Conservation (phyloP, 1,140 invertebrate genomes). For the Dreissena rostriformis region DNA sequence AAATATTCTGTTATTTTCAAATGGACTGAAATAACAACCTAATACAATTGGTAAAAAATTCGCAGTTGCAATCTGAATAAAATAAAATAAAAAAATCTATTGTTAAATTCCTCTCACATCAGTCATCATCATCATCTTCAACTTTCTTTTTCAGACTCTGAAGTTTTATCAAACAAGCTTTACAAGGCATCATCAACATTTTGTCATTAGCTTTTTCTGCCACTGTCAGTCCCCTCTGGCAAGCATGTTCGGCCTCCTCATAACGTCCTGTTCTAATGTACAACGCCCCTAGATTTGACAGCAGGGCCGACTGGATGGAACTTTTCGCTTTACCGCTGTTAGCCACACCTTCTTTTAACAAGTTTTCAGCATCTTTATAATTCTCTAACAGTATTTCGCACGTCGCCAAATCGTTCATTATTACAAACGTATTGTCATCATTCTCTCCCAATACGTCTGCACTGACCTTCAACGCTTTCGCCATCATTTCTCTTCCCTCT, state of each 20-base stretch:
- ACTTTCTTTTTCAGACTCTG: constrained; percentile 54
- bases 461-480: constrained; percentile 87
- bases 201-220: constrained; percentile 86
- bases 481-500: constrained; percentile 87
- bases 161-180: constrained; percentile 62
- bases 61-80: no score
- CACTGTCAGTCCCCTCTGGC: constrained; percentile 87
- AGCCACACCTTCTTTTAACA: constrained; percentile 88
- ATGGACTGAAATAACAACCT: no score
- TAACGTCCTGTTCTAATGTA: constrained; percentile 88
- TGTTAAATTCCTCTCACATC: no score
- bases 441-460: constrained; percentile 86
- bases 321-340: constrained; percentile 86
- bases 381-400: constrained; percentile 86
- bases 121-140: constrained; percentile 13
- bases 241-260: constrained; percentile 87
- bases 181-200: constrained; percentile 81
- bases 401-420: constrained; percentile 92
- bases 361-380: constrained; percentile 86
- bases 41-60: no score
- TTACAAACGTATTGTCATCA: constrained; percentile 88
- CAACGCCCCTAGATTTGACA: constrained; percentile 92
- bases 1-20: no score
- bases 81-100: no score
- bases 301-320: constrained; percentile 85